Evolutionary conservation across 1,140 invertebrate genomes (phyloP), one percentile per base, ranked within the genome.

Genomic region (Andricus grossulariae): DNA sequence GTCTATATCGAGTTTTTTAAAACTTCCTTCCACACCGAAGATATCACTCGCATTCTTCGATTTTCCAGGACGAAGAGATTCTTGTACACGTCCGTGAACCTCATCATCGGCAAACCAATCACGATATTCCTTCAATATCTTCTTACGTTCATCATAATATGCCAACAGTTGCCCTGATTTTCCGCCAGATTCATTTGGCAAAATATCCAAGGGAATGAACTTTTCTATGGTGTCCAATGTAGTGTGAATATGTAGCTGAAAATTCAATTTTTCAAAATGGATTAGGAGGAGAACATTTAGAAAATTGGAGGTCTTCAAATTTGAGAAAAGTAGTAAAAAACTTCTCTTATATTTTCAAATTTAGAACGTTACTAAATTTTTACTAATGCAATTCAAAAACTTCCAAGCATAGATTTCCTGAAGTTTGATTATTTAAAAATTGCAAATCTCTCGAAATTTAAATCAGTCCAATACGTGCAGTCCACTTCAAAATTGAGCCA

Each of bases 1-100:
- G 39, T 95, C 95, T 66, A 96, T 93, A 73, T 95, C 94, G 16
- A 96, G 84, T 87, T 95, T 95, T 83, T 95, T 95, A 80, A 96
- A 90, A 57, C 81, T 94, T 5, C 95, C 95, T 83, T 95, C 94
- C 0, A 95, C 91, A 12, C 95, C 94, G 80, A 95, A 95, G 8
- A 95, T 88, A 74, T 94, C 93, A 0, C 91, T 90, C 2, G 91
- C 92, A 54, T 92, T 93, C 84, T 94, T 95, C 11, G 93, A 93
- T 79, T 94, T 95, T 4, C 94, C 94, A 0, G 93, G 93, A 50
- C 95, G 87, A 66, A 93, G 87, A 13, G 92, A 90, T 81, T 95
- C 95, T 55, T 94, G 91, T 0, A 94, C 93, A 74, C 93, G 89
- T 79, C 92, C 91, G 12, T 86, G 89, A 60, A 91, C 91, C 82